Evolutionary conservation across 2,888 invertebrate genomes (phyloP).

Genomic region (Aphidoletes aphidimyza): DNA sequence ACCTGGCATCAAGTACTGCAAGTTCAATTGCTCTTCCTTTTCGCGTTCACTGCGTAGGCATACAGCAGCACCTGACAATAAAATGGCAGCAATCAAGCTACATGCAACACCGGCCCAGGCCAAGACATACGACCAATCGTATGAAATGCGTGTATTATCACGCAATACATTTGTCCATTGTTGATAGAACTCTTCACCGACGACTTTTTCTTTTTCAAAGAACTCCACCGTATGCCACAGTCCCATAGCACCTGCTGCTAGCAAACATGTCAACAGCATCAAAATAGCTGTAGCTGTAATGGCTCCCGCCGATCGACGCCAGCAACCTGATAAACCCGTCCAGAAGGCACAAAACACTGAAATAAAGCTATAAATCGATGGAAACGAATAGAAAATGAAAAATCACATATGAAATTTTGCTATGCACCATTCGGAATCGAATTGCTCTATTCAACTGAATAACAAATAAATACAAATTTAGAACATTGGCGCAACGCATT

Average conservation of each 20-base stretch:
- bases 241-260: conserved; percentile 94
- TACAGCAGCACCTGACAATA: conserved; percentile 93
- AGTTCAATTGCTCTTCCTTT: conserved; percentile 94
- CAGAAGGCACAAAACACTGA: conserved; percentile 93
- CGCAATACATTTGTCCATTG: conserved; percentile 93
- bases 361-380: conserved; percentile 78
- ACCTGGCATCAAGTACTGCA: conserved; percentile 98
- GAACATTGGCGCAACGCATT: no score
- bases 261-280: conserved; percentile 73
- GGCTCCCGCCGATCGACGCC: conserved; percentile 93
- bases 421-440: no score
- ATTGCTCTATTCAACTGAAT: no score
- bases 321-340: conserved; percentile 96
- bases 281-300: conserved; percentile 90
- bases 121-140: conserved; percentile 97
- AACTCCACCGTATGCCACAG: conserved; percentile 96
- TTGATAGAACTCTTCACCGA: conserved; percentile 91
- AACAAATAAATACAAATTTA: no score
- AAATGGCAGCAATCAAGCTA: conserved; percentile 89
- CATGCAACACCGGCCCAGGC: conserved; percentile 97
- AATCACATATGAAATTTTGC: not conserved
- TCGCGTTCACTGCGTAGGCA: conserved; percentile 93
- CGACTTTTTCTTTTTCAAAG: conserved; percentile 92
- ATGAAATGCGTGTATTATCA: conserved; percentile 85
- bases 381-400: not conserved